phyloP scores from a whole-genome alignment of 64 coral and sea anemone species.

The Stichodactyla helianthus region DNA sequence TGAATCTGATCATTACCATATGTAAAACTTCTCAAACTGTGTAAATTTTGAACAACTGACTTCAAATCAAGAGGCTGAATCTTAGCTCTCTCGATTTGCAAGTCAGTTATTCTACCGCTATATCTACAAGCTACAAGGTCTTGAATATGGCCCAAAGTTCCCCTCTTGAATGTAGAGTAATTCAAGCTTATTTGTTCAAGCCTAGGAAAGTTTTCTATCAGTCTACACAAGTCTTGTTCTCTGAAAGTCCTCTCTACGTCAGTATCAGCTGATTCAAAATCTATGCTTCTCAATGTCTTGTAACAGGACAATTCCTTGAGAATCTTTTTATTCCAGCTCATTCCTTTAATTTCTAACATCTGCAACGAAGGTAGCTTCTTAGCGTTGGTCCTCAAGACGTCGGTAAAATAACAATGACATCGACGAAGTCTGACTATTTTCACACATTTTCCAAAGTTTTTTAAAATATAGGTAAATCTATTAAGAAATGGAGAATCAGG shows the following conservation, averaged over 20 bases:
- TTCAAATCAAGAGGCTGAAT: constrained; percentile 43
- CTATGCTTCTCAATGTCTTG: constrained; percentile 51
- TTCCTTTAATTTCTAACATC: constrained; percentile 60
- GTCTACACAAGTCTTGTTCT: constrained; percentile 42
- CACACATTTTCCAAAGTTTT: constrained; percentile 44
- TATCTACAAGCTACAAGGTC: constrained; percentile 41
- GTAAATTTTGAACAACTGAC: constrained; percentile 45
- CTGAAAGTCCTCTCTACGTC: constrained; percentile 32
- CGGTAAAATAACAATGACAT: constrained; percentile 66
- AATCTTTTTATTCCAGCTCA: constrained; percentile 64
- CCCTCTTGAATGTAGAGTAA: constrained; percentile 49
- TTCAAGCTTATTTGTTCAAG: constrained; percentile 56
- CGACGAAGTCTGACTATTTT: constrained; percentile 52
- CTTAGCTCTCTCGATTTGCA: constrained; percentile 62
- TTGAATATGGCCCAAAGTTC: constrained; percentile 29
- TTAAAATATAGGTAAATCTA: constrained; percentile 56
- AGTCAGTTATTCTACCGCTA: constrained; percentile 45
- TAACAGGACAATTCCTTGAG: constrained; percentile 58
- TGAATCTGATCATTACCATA: constrained; percentile 79
- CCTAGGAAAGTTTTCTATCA: constrained; percentile 60
- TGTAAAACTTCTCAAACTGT: constrained; percentile 44
- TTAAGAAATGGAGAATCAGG: constrained; percentile 43
- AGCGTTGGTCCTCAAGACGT: constrained; percentile 19
- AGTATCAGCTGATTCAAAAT: constrained; percentile 37
- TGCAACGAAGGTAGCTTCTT: constrained; percentile 32